A percentile compares a stretch with the other conserved stretches of the same genome.
These are phyloP conservation scores for Lepus timidus DNA, from an alignment of 2,113 vertebrate genomes.

Conservation along the genomic window DNA sequence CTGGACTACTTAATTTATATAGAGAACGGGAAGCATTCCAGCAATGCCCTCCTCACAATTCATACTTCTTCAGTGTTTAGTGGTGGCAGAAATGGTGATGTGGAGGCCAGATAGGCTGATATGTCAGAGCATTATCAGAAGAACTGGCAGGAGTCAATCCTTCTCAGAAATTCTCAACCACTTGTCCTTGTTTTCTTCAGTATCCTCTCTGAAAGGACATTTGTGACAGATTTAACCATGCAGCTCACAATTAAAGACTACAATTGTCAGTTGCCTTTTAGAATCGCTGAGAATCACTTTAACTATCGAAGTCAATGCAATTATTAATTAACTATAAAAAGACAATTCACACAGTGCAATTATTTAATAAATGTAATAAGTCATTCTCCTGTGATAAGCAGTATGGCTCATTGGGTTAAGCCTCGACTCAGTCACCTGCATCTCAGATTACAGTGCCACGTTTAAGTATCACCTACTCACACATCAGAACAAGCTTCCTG, in stretches of 20 bases:
- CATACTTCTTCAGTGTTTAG: no score
- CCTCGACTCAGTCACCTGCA: no score
- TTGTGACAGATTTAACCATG: background rate
- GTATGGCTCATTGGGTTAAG: no score
- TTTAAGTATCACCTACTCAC: no score
- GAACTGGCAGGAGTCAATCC: background rate
- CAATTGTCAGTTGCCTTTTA: background rate
- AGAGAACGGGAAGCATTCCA: background rate
- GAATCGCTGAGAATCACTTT: background rate
- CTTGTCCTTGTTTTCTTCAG: background rate
- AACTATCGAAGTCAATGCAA: conserved; percentile 9
- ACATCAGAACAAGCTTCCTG: no score
- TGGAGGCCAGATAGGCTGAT: background rate
- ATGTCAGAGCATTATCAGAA: background rate
- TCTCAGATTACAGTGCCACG: no score
- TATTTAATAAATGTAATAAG: background rate
- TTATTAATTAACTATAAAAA: conserved; percentile 36
- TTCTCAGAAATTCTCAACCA: background rate
- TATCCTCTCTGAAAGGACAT: background rate
- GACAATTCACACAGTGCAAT: background rate
- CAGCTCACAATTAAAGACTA: background rate
- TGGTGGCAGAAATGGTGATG: background rate
- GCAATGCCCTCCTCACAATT: background rate
- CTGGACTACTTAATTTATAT: background rate
- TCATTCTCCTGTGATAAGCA: background rate